Conservation (phyloP, 2,113 vertebrate genomes). For the Peromyscus maniculatus region DNA sequence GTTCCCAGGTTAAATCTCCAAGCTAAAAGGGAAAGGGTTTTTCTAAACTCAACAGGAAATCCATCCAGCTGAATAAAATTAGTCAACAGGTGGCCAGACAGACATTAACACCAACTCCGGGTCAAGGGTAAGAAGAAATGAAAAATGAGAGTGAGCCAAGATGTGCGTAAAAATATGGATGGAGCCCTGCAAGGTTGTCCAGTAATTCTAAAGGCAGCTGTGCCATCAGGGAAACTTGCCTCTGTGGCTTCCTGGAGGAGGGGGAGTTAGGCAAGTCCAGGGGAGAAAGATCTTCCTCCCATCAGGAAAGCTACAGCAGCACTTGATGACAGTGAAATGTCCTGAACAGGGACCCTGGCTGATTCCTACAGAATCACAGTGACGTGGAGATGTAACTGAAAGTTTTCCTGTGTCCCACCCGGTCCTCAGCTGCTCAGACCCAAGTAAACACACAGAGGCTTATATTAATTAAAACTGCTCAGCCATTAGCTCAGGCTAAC, state of each 20-base stretch:
- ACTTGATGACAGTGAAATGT: background rate
- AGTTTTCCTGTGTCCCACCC: too few relatives aligned
- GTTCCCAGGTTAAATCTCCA: background rate
- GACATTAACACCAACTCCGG: conserved; percentile 12
- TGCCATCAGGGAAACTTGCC: background rate
- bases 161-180: background rate
- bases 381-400: background rate
- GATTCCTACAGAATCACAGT: background rate
- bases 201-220: background rate
- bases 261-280: background rate
- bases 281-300: background rate
- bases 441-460: too few relatives aligned
- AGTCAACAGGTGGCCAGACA: background rate
- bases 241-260: background rate
- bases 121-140: conserved; percentile 37
- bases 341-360: background rate
- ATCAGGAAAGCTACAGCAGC: conserved; percentile 1
- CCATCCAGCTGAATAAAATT: conserved; percentile 25
- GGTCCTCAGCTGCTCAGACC: too few relatives aligned
- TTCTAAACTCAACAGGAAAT: conserved; percentile 21
- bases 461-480: too few relatives aligned
- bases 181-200: background rate
- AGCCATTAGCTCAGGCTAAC: too few relatives aligned
- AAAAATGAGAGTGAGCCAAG: conserved; percentile 12
- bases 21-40: conserved; percentile 32